Evolutionary conservation across 2,113 vertebrate genomes (phyloP).

Genomic region (Corapipo altera): DNA sequence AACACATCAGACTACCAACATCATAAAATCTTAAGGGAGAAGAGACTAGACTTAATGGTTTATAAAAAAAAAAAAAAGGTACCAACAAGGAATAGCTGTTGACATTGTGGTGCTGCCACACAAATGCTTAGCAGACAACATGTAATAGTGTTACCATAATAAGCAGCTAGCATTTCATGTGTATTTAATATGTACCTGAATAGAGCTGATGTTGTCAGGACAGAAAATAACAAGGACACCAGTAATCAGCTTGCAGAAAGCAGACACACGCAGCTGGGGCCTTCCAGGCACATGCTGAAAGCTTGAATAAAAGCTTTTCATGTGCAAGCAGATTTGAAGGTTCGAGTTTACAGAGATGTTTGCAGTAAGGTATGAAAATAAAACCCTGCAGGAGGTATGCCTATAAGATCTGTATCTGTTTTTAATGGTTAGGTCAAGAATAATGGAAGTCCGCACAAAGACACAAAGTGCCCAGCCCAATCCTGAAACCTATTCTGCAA

Average conservation of each 20-base stretch:
- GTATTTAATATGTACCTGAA: not conserved
- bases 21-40: not conserved
- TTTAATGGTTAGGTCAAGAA: not conserved
- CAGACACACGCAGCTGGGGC: not conserved
- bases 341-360: not conserved
- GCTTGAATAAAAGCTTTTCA: not conserved
- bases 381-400: not conserved
- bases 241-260: not conserved
- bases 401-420: not conserved
- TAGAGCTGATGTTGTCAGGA: not conserved
- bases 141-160: rapidly evolving
- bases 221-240: not conserved
- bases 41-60: not conserved
- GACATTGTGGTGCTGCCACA: not conserved
- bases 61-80: not conserved
- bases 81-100: not conserved
- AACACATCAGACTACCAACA: not conserved
- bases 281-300: not conserved
- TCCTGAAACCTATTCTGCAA: not conserved
- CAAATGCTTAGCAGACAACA: not conserved
- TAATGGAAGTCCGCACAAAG: not conserved
- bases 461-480: not conserved
- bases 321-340: not conserved
- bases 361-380: not conserved
- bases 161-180: not conserved